Percentiles rank a stretch among this genome's conserved stretches.
phyloP scores from a whole-genome alignment of 2,113 vertebrate genomes.

The Lota lota region DNA sequence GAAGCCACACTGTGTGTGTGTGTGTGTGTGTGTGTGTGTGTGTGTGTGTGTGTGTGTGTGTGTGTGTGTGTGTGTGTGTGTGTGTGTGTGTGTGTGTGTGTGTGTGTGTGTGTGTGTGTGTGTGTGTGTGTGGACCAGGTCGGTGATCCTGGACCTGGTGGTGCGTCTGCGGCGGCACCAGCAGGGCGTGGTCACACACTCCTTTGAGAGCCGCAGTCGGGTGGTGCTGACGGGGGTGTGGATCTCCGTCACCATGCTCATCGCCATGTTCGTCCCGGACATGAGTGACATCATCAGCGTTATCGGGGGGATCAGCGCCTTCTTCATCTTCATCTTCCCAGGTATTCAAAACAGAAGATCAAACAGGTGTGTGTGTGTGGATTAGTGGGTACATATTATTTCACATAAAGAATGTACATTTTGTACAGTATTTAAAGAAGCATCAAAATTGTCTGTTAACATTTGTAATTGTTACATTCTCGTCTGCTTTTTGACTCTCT shows the following conservation, averaged over 20 bases:
- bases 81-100: not conserved
- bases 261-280: slow-evolving; percentile 86
- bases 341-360: slow-evolving; percentile 65
- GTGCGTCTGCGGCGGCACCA: slow-evolving; percentile 46
- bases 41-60: not conserved
- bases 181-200: not conserved
- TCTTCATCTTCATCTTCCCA: slow-evolving; percentile 97
- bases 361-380: not conserved
- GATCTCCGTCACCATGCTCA: slow-evolving; percentile 78
- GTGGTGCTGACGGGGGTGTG: slow-evolving; percentile 78
- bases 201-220: slow-evolving; percentile 65
- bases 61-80: not conserved
- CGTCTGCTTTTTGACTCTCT: too few species aligned
- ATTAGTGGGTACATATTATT: not conserved
- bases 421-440: too few species aligned
- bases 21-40: not conserved
- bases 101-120: not conserved
- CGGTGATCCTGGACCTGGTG: slow-evolving; percentile 82
- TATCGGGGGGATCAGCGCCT: slow-evolving; percentile 89
- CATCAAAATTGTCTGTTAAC: too few species aligned
- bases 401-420: too few species aligned
- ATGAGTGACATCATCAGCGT: slow-evolving; percentile 86
- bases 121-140: slow-evolving; percentile 64
- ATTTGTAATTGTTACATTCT: too few species aligned
- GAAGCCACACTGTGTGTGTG: not conserved